phyloP scores from a whole-genome alignment of 2,888 invertebrate species.

The Aphrophora alni region DNA sequence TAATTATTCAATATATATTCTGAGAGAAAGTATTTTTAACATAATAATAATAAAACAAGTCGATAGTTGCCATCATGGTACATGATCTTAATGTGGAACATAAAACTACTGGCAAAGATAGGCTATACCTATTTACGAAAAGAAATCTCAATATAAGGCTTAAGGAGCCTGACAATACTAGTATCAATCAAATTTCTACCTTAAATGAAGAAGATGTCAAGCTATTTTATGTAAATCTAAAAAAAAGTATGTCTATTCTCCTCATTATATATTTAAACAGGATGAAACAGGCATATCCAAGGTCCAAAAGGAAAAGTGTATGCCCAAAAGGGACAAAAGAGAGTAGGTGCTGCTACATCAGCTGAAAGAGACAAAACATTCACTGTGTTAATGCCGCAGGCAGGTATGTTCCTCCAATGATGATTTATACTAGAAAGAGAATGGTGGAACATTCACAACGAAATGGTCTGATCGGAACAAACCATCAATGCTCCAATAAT shows the following conservation, averaged over 20 bases:
- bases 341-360: slow-evolving; percentile 21
- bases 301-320: slow-evolving; percentile 15
- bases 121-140: slow-evolving; percentile 37
- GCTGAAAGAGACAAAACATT: slow-evolving; percentile 49
- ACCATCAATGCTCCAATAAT: slow-evolving; percentile 25
- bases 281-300: slow-evolving; percentile 57
- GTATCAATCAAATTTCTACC: slow-evolving; percentile 50
- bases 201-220: slow-evolving; percentile 52
- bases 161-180: slow-evolving; percentile 52
- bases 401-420: slow-evolving; percentile 58
- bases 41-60: too few relatives aligned
- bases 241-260: slow-evolving; percentile 28
- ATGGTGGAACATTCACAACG: slow-evolving; percentile 53
- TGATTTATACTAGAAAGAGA: slow-evolving; percentile 58
- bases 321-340: background rate
- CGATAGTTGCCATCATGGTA: too few relatives aligned
- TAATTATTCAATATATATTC: too few relatives aligned
- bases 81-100: too few relatives aligned
- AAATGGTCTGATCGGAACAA: slow-evolving; percentile 34
- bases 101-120: background rate
- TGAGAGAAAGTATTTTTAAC: too few relatives aligned
- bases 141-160: slow-evolving; percentile 48
- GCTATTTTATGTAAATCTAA: slow-evolving; percentile 49
- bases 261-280: slow-evolving; percentile 55
- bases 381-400: slow-evolving; percentile 57